Conservation (phyloP, 2,113 vertebrate genomes). For the Mastomys coucha region DNA sequence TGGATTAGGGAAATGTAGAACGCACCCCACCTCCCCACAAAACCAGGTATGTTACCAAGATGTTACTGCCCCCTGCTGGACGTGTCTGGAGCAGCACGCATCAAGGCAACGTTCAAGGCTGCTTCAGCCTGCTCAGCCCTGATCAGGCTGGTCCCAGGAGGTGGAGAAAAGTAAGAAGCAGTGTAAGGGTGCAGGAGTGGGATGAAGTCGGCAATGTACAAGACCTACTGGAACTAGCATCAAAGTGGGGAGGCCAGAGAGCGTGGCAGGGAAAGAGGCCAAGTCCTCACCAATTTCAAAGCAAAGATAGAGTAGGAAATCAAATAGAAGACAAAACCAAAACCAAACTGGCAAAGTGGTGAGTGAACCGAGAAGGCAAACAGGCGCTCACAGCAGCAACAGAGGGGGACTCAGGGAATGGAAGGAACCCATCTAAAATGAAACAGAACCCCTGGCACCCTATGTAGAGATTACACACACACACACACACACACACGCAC, state of each 20-base stretch:
- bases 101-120: slow-evolving; percentile 9
- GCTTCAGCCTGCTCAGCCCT: not conserved
- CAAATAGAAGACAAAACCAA: not conserved
- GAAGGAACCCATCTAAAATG: slow-evolving; percentile 24
- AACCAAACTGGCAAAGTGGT: slow-evolving; percentile 27
- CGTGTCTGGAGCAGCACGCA: slow-evolving; percentile 11
- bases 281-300: slow-evolving; percentile 45
- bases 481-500: too few relatives aligned
- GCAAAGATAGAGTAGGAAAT: not conserved
- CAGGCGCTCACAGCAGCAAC: not conserved
- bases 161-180: not conserved
- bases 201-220: slow-evolving; percentile 29
- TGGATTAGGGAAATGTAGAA: slow-evolving; percentile 48
- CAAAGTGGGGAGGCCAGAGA: slow-evolving; percentile 27
- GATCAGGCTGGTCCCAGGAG: not conserved
- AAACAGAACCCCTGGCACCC: slow-evolving; percentile 51
- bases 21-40: slow-evolving; percentile 31
- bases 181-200: too few relatives aligned
- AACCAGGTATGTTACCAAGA: not conserved
- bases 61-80: slow-evolving; percentile 74
- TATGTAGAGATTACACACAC: not conserved
- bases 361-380: slow-evolving; percentile 52
- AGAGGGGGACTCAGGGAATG: not conserved
- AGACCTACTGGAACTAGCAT: slow-evolving; percentile 33
- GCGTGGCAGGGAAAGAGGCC: slow-evolving; percentile 40